Evolutionary conservation across 2,113 vertebrate species (phyloP), one percentile per base, ranked within the genome.

Genomic region (Callopanchax toddi): DNA sequence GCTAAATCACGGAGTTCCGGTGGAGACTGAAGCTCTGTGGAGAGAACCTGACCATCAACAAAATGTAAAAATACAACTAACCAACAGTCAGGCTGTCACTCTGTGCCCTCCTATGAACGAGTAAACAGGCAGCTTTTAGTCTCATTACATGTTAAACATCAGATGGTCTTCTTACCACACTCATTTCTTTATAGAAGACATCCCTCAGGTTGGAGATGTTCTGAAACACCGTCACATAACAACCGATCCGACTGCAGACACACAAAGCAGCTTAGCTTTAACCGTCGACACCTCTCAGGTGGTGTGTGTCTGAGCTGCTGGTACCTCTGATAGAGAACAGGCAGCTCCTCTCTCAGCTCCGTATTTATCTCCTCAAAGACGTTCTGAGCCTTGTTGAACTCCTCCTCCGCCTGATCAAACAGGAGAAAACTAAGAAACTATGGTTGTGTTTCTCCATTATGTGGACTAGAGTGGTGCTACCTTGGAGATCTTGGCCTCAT

Each of bases 161-260:
- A 17, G 39, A 42, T 2, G 11, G 36, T 1, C 3, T 39, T 70
- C 86, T 90, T 76, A 98, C 97, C 94, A 93, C 93, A 60, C 97
- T 98, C 96, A 98, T 98, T 84, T 98, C 97, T 74, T 96, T 95
- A 78, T 96, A 99, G 89, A 99, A 99, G 79, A 97, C 92, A 0
- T 99, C 97, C 4, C 94, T 91, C 75, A 98, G 84, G 85, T 98
- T 98, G 39, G 96, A 96, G 76, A 96, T 90, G 87, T 97, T 98
- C 81, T 98, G 94, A 84, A 96, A 97, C 60, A 97, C 92, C 0
- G 93, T 95, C 76, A 95, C 86, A 0, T 97, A 97, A 79, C 95
- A 96, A 75, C 94, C 92, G 46, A 97, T 92, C 21, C 95, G 96
- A 83, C 96, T 97, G 58, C 32, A 71, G 46, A 72, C 37, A 75